A percentile compares a stretch with the other conserved stretches of the same genome.
Conservation (phyloP, 2,113 vertebrate genomes). For the human (Homo sapiens) region GRCh38 chr2:108022501-108023000, state of each 20-base stretch:
- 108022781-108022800: not conserved
- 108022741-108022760: not conserved
- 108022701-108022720: not conserved
- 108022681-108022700: not conserved
- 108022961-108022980: not conserved
- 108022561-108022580: not conserved
- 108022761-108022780: not conserved
- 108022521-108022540: not conserved
- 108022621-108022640: not conserved
- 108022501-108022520: too few relatives aligned
- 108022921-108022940: not conserved
- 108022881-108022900: not conserved
- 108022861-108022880: not conserved
- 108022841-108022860: not conserved
- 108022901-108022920: not conserved
- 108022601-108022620: not conserved
- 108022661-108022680: not conserved
- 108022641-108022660: not conserved
- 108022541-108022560: not conserved
- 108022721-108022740: not conserved
- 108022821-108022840: not conserved
- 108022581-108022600: not conserved
- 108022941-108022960: not conserved
- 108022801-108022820: not conserved
- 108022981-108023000: not conserved